A percentile compares a stretch with the other conserved stretches of the same genome.
These are phyloP conservation scores for Popillia japonica DNA, from an alignment of 1,140 invertebrate genomes.

Conservation along the genomic window DNA sequence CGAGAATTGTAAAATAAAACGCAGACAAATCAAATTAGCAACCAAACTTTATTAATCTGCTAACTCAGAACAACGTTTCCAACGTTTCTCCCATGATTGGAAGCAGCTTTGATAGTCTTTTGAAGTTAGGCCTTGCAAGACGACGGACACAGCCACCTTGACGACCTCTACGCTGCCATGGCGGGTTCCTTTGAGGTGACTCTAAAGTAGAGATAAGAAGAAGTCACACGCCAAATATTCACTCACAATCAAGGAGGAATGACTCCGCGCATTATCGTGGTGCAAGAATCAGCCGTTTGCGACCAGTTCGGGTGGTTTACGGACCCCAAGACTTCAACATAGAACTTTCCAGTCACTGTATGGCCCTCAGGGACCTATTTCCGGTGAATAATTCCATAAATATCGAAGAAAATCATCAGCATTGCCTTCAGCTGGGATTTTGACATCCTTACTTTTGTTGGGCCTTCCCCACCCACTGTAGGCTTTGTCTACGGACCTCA, in stretches of 20 bases:
- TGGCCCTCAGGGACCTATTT: no score
- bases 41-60: not conserved
- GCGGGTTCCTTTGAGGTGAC: no score
- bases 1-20: not conserved
- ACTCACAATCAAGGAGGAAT: not conserved
- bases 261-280: not conserved
- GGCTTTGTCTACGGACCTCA: not conserved
- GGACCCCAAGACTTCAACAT: not conserved
- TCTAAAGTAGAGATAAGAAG: no score
- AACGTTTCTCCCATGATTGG: not conserved
- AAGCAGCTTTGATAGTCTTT: not conserved
- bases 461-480: not conserved
- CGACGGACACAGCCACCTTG: not conserved
- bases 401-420: not conserved
- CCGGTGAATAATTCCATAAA: no score
- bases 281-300: not conserved
- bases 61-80: not conserved
- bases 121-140: not conserved
- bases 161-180: not conserved
- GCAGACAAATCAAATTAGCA: not conserved
- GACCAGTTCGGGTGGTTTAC: not conserved
- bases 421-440: not conserved
- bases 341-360: no score
- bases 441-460: not conserved
- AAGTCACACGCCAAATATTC: no score